phyloP scores from a whole-genome alignment of 2,888 invertebrate genomes.

The Trimorus sp. region DNA sequence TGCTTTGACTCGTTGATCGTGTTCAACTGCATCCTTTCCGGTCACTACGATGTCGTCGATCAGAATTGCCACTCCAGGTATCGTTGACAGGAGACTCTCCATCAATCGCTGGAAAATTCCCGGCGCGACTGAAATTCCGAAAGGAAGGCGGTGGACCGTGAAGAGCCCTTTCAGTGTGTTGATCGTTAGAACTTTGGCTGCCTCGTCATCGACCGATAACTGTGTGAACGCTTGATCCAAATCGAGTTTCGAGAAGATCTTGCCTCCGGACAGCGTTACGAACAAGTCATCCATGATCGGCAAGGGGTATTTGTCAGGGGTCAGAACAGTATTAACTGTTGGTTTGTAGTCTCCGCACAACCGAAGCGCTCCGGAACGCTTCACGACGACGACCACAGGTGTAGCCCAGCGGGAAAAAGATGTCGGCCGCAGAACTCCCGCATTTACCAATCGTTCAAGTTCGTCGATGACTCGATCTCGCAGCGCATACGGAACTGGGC shows the following conservation, averaged over 20 bases:
- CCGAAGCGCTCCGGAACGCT: background rate
- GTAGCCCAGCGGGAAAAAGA: background rate
- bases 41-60: constrained; percentile 33
- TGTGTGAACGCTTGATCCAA: constrained; percentile 6
- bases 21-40: constrained; percentile 9
- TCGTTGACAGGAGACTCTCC: constrained; percentile 29
- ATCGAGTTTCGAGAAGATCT: background rate
- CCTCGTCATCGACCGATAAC: background rate
- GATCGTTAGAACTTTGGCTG: constrained; percentile 1
- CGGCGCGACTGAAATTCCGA: background rate
- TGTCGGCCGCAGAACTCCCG: background rate
- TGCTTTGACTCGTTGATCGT: constrained; percentile 7
- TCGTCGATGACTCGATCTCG: background rate
- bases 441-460: background rate
- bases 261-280: background rate
- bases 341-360: too few species aligned
- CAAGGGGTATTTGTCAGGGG: too few species aligned
- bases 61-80: constrained; percentile 14
- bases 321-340: too few species aligned
- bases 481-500: background rate
- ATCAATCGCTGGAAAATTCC: constrained; percentile 63
- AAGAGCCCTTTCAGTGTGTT: constrained; percentile 2
- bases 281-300: background rate
- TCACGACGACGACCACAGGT: background rate
- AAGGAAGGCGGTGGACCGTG: background rate